phyloP scores from a whole-genome alignment of 2,113 vertebrate species.

The Psittacus erithacus region DNA sequence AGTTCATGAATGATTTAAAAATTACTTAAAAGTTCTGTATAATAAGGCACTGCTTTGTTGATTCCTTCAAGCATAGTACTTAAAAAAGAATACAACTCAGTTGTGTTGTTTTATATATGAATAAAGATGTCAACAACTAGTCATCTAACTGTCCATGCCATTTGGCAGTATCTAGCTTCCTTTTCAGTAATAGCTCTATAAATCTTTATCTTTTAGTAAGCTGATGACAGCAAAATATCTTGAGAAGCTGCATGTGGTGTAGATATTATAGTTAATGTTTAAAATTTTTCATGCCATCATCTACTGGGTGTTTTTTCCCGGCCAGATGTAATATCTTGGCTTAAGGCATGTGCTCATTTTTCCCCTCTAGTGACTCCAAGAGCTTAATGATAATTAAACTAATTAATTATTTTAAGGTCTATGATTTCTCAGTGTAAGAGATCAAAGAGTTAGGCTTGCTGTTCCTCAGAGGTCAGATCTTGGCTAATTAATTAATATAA shows the following conservation, averaged over 20 bases:
- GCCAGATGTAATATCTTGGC: conserved; percentile 39
- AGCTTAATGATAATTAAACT: neutral
- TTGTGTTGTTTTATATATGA: conserved; percentile 33
- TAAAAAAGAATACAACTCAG: conserved; percentile 15
- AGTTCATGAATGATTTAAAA: neutral
- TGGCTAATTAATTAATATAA: neutral
- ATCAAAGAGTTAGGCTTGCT: neutral
- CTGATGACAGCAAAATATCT: conserved; percentile 59
- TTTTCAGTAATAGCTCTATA: conserved; percentile 62
- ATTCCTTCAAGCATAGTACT: conserved; percentile 20
- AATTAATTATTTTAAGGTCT: neutral
- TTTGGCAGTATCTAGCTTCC: conserved; percentile 64
- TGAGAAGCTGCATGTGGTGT: conserved; percentile 64
- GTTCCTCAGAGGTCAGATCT: neutral
- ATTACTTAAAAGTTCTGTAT: neutral
- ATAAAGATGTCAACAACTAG: conserved; percentile 52
- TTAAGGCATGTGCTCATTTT: neutral
- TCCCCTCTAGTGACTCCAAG: conserved; percentile 29
- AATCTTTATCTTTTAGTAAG: conserved; percentile 67
- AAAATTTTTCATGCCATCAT: conserved; percentile 37
- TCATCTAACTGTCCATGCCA: conserved; percentile 58
- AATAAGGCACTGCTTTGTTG: conserved; percentile 21
- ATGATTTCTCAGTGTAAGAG: neutral
- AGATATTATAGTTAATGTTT: conserved; percentile 30
- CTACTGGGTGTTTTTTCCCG: neutral